These are phyloP conservation scores for Pipistrellus pipistrellus DNA, from an alignment of 2,797 vertebrate species.

Conservation along the genomic window DNA sequence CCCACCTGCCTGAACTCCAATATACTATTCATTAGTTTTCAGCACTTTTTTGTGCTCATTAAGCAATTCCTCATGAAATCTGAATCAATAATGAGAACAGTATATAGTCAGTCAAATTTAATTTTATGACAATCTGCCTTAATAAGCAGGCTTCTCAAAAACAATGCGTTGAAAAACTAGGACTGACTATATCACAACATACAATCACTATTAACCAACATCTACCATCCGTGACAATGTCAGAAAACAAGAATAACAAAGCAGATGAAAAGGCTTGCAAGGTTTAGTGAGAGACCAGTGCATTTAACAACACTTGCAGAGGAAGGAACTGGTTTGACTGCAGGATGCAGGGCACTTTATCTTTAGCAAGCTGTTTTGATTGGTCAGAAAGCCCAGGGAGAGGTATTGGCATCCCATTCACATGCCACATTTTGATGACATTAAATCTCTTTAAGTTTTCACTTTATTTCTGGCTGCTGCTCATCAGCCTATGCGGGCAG, in stretches of 20 bases:
- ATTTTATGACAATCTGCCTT: slow-evolving; percentile 33
- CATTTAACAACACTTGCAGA: not conserved
- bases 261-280: not conserved
- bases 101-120: not conserved
- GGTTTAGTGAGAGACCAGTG: not conserved
- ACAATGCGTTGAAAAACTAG: not conserved
- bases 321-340: not conserved
- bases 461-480: not conserved
- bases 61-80: slow-evolving; percentile 16
- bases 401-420: not conserved
- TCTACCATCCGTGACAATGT: slow-evolving; percentile 9
- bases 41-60: slow-evolving; percentile 5
- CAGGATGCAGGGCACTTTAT: not conserved
- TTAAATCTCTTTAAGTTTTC: not conserved
- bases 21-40: not conserved
- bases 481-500: rapidly evolving
- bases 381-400: not conserved
- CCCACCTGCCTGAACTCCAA: not conserved
- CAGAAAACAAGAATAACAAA: not conserved
- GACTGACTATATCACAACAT: not conserved
- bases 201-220: not conserved
- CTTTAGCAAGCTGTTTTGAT: slow-evolving; percentile 55
- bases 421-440: not conserved
- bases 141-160: not conserved
- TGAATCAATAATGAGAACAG: slow-evolving; percentile 47